Evolutionary conservation across 2,797 vertebrate species (phyloP), one percentile per base, ranked within the genome.

Genomic region (Presbytis comata): DNA sequence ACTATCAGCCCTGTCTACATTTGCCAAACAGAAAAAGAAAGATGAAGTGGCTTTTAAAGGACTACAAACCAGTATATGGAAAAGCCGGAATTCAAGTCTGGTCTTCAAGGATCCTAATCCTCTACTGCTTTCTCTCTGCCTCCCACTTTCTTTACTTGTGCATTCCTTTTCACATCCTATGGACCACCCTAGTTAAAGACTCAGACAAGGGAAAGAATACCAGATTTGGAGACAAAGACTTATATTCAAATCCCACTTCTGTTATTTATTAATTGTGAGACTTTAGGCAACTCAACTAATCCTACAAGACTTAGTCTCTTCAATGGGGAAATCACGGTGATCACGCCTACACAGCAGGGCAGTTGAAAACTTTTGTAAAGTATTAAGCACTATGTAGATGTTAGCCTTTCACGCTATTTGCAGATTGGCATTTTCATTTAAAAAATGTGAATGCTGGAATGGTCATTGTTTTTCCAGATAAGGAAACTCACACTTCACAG

Each of bases 401-500:
- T 70, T 39, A 90, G 83, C 33, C 75, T 55, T 50, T 96, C 59
- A 59, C 6, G 46, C 81, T 39, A 14, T 36, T 57, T 64, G 33
- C 64, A 84, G 72, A 87, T 67, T 85, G 84, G 50, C 24, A 81
- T 84, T 95, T 82, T 89, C 72, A 84, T 67, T n/a, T 72, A 11
- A 36, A 70, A 70, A 95, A 80, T 26, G 24, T 94, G 70, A 64
- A 89, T 81, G 46, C 14, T 59, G 36, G 46, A 84, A 81, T 13
- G 53, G 12, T 33, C 87, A 87, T 53, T 89, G 41, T 93, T 93
- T 91, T 78, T 50, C 75, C 88, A 94, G 75, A 90, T 92, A 86
- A 95, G 61, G 75, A 95, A 95, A 90, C 33, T 80, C 70, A 76
- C 80, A 96, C 55, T 92, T 96, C 78, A 90, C 61, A 90, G 19